Percentiles rank a stretch among this genome's conserved stretches.
phyloP scores from a whole-genome alignment of 1,140 invertebrate species.

The Habropoda laboriosa region DNA sequence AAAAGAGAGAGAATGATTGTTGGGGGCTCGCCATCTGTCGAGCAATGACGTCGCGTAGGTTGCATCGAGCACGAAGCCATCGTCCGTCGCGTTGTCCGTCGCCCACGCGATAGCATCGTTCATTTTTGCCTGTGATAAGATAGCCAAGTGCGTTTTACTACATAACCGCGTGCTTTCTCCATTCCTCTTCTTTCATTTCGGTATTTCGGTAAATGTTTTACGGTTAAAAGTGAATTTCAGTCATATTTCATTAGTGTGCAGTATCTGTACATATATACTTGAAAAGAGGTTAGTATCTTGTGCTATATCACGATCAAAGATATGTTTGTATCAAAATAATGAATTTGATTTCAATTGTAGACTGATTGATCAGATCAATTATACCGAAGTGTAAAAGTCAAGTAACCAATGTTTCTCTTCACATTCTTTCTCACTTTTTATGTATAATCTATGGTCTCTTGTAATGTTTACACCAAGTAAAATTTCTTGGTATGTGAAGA shows the following conservation, averaged over 20 bases:
- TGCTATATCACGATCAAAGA: background rate
- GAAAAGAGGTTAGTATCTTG: conserved; percentile 6
- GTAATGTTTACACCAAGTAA: background rate
- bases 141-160: conserved; percentile 11
- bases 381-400: no score
- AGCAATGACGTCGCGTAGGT: conserved; percentile 22
- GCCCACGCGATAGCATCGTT: background rate
- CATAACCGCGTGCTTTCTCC: no score
- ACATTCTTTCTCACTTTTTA: background rate
- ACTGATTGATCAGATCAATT: background rate
- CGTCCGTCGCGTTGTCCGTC: conserved; percentile 5
- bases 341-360: background rate
- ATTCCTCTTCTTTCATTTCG: background rate
- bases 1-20: background rate
- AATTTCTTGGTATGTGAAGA: background rate
- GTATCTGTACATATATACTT: background rate
- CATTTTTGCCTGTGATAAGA: conserved; percentile 17
- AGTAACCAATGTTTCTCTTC: background rate
- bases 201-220: background rate
- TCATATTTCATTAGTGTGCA: background rate
- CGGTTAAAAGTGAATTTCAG: background rate
- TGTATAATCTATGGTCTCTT: background rate
- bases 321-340: background rate
- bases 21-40: conserved; percentile 48
- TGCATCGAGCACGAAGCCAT: conserved; percentile 1